phyloP scores from a whole-genome alignment of 2,113 vertebrate species.

The Forbesichthys papilliferus region DNA sequence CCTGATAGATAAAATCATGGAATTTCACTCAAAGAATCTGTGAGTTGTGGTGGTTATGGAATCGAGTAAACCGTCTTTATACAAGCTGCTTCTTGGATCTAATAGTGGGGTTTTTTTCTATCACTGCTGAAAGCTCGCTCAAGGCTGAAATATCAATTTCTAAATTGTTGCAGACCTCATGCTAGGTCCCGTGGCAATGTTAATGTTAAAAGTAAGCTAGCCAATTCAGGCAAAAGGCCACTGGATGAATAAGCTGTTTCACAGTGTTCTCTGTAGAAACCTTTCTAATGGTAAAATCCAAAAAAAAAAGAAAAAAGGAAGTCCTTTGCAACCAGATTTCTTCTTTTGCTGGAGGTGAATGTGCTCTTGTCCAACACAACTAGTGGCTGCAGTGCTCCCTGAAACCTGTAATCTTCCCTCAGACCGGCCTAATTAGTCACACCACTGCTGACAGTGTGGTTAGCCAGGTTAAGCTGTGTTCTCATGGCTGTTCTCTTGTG shows the following conservation, averaged over 20 bases:
- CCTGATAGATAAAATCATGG: conserved; percentile 94
- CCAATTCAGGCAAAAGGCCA: conserved; percentile 37
- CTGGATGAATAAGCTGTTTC: conserved; percentile 43
- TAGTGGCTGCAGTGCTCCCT: background rate
- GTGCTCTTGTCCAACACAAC: too few species aligned
- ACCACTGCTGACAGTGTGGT: conserved; percentile 14
- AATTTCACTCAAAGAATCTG: conserved; percentile 91
- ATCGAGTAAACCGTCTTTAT: background rate
- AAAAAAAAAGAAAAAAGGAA: background rate
- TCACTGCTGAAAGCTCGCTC: conserved; percentile 13
- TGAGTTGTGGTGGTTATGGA: conserved; percentile 70
- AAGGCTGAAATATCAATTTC: conserved; percentile 13
- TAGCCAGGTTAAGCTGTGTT: conserved; percentile 6
- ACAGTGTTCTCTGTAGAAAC: conserved; percentile 8
- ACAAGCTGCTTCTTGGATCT: conserved; percentile 4
- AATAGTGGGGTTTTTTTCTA: conserved; percentile 11
- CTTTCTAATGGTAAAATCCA: conserved; percentile 13
- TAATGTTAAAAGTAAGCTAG: conserved; percentile 44
- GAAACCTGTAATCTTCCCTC: conserved; percentile 3
- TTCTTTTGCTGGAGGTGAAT: conserved; percentile 10
- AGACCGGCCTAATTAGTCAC: conserved; percentile 20
- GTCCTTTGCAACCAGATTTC: conserved; percentile 23
- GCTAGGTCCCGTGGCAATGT: conserved; percentile 15
- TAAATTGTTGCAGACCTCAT: conserved; percentile 34
- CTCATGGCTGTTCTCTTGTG: background rate